phyloP scores from a whole-genome alignment of 2,113 vertebrate genomes.

The Anhinga anhinga region DNA sequence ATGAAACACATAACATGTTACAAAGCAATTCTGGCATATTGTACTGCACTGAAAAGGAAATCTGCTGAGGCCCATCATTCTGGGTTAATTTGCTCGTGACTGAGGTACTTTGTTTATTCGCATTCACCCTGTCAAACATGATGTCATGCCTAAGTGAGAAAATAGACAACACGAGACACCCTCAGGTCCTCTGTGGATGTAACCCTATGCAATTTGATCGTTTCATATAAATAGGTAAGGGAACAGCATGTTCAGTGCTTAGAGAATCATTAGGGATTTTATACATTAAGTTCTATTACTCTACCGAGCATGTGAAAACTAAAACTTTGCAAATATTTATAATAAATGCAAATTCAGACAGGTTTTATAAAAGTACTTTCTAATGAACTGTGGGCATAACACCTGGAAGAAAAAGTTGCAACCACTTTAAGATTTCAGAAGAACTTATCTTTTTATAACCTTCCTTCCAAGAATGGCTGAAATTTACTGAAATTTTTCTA shows the following conservation, averaged over 20 bases:
- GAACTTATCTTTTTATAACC: background rate
- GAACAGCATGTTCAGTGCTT: background rate
- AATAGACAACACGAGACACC: background rate
- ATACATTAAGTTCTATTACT: background rate
- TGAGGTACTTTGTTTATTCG: background rate
- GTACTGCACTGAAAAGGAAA: background rate
- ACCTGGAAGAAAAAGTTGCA: background rate
- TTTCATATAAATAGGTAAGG: background rate
- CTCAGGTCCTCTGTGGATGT: background rate
- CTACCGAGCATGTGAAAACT: accelerated
- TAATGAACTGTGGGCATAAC: background rate
- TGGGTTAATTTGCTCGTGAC: background rate
- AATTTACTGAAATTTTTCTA: background rate
- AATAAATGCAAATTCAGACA: background rate
- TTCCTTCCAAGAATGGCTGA: background rate
- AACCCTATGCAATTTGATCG: background rate
- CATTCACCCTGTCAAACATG: background rate
- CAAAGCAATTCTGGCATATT: background rate
- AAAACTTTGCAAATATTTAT: background rate
- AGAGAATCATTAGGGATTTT: background rate
- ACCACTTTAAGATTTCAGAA: background rate
- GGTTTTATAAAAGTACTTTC: background rate
- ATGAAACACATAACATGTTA: accelerated
- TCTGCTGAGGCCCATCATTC: background rate
- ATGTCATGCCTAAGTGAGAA: background rate